A percentile compares a stretch with the other conserved stretches of the same genome.
Conservation (phyloP, 2,113 vertebrate genomes). For the Cinclus mexicanus region DNA sequence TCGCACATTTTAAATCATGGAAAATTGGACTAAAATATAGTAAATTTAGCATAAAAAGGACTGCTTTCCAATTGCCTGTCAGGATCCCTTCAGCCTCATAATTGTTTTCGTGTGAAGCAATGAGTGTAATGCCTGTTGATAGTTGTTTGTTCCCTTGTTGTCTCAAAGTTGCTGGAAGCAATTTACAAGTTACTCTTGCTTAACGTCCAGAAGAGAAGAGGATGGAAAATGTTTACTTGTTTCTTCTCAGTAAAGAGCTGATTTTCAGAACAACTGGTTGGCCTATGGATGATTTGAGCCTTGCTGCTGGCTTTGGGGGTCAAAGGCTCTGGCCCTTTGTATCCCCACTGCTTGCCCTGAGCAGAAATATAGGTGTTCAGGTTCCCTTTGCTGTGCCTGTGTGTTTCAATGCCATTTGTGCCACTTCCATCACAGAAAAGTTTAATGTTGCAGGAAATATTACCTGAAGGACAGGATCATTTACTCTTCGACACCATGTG, state of each 20-base stretch:
- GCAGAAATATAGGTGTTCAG: neutral
- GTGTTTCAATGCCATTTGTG: neutral
- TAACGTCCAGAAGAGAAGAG: conserved; percentile 35
- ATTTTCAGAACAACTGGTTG: neutral
- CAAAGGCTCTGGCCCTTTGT: neutral
- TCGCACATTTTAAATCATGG: conserved; percentile 47
- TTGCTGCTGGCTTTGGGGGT: neutral
- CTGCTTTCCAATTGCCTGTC: conserved; percentile 45
- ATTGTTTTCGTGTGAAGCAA: conserved; percentile 51
- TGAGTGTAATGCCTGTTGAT: conserved; percentile 44
- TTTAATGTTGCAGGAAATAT: neutral
- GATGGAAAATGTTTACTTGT: conserved; percentile 50
- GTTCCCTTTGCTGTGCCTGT: neutral
- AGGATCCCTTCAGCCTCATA: conserved; percentile 20
- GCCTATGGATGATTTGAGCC: neutral
- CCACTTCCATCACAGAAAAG: neutral
- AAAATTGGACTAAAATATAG: conserved; percentile 49
- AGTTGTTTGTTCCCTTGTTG: conserved; percentile 60
- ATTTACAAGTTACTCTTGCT: conserved; percentile 65
- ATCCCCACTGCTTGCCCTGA: fast-evolving
- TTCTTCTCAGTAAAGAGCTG: neutral
- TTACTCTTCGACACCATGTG: neutral
- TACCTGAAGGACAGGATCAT: neutral
- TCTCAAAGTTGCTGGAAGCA: conserved; percentile 53
- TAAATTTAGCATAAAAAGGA: conserved; percentile 40